A percentile compares a stretch with the other conserved stretches of the same genome.
phyloP scores from a whole-genome alignment of 2,797 vertebrate genomes.

The Cyprinella venusta region DNA sequence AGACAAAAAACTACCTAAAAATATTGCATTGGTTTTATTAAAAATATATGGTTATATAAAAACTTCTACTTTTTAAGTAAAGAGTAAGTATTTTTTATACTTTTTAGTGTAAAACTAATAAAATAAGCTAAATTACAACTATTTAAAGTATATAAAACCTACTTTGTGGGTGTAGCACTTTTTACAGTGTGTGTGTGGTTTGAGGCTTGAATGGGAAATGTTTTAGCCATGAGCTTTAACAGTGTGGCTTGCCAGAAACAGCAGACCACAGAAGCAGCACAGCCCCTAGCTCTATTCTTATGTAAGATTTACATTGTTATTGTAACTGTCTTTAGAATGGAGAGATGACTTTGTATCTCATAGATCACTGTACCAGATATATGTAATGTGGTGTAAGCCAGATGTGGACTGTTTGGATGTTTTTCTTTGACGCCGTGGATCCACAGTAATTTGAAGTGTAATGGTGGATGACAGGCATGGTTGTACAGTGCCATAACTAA shows the following conservation, averaged over 20 bases:
- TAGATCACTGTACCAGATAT: neutral
- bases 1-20: too few species aligned
- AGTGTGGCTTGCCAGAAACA: constrained; percentile 16
- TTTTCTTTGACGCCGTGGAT: neutral
- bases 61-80: too few species aligned
- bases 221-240: constrained; percentile 2
- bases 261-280: constrained; percentile 18
- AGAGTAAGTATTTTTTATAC: too few species aligned
- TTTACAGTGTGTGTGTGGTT: neutral
- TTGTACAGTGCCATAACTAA: neutral
- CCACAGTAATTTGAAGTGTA: neutral
- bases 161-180: too few species aligned
- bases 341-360: neutral
- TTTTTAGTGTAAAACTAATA: too few species aligned
- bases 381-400: constrained; percentile 5
- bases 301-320: constrained; percentile 30
- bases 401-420: constrained; percentile 7
- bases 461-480: neutral
- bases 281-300: neutral
- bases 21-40: too few species aligned
- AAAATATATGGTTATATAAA: too few species aligned
- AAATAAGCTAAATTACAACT: too few species aligned
- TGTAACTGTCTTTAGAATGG: constrained; percentile 39
- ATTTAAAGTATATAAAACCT: too few species aligned
- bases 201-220: constrained; percentile 7